Evolutionary conservation across 1,140 invertebrate species (phyloP), one percentile per base, ranked within the genome.

Genomic region (Panonychus citri): DNA sequence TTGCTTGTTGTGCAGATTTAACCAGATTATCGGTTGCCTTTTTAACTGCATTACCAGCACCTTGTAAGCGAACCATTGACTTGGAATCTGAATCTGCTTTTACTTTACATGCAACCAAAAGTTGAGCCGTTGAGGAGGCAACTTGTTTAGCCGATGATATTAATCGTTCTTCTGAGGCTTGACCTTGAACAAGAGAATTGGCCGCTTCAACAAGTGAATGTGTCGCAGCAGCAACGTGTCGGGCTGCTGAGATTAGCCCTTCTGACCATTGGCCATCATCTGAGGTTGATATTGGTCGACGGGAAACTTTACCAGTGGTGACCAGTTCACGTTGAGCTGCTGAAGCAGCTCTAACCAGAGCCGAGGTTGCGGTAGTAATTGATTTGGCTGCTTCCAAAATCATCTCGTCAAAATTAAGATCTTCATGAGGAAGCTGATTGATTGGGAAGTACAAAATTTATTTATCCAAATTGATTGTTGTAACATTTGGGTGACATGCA

Each of bases 191-290:
- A 59, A 98, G 73, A 51, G 87, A 81, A 67, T 98, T 96, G 40
- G 94, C 94, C 3, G 90, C 87, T 71, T 98, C 93, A 51, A 95
- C 94, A 26, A 98, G 73, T 60, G 85, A 89, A 68, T 97, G 91
- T 0, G 93, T 95, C 0, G 94, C 91, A 0, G 91, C 91, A 0
- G 93, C 93, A 0, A 98, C 93, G 59, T 94, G 73, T 59, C 87
- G 75, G 1, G 94, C 90, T 54, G 93, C 94, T 0, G 89, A 95
- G 37, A 97, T 85, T 3, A 98, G 74, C 3, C 94, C 94, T 71
- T 97, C 90, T 0, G 90, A 96, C 94, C 93, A 98, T 66, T 98
- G 91, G 0, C 90, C 91, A 71, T 97, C 91, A 66, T 96, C 89
- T 0, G 84, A 87, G 30, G 81, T 83, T 17, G 78, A 81, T 21